Evolutionary conservation across 2,797 vertebrate species (phyloP).

Genomic region (Lophotriccus pileatus): DNA sequence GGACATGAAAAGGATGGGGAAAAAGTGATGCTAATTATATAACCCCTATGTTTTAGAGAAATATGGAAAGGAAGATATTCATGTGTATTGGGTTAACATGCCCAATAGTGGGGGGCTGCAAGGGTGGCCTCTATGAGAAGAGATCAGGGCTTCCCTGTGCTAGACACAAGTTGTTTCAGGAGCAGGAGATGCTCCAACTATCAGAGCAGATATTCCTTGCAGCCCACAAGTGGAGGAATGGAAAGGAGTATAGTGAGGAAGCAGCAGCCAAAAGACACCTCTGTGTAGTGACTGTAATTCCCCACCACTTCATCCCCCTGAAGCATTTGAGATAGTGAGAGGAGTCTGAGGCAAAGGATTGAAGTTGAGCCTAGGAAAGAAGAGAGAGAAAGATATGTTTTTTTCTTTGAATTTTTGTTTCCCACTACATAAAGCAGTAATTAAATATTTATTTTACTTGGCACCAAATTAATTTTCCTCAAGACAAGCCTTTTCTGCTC

Average conservation of each 20-base stretch:
- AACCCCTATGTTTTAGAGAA: background rate
- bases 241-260: background rate
- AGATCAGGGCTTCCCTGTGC: background rate
- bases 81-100: background rate
- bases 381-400: background rate
- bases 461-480: background rate
- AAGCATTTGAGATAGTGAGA: background rate
- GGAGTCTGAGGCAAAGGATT: background rate
- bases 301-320: rapidly evolving
- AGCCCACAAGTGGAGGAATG: rapidly evolving
- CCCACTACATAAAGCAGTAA: background rate
- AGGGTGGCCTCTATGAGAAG: background rate
- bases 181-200: background rate
- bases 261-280: background rate
- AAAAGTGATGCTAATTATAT: background rate
- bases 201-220: background rate
- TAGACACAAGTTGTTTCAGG: background rate
- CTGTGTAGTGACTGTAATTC: background rate
- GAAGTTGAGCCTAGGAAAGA: background rate
- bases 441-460: background rate
- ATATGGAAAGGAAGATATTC: background rate
- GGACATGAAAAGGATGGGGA: background rate
- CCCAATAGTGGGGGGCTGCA: rapidly evolving
- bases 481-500: background rate
- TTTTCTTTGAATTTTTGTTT: background rate